Evolutionary conservation across 2,888 invertebrate genomes (phyloP).

Genomic region (Orthonychiurus folsomi): DNA sequence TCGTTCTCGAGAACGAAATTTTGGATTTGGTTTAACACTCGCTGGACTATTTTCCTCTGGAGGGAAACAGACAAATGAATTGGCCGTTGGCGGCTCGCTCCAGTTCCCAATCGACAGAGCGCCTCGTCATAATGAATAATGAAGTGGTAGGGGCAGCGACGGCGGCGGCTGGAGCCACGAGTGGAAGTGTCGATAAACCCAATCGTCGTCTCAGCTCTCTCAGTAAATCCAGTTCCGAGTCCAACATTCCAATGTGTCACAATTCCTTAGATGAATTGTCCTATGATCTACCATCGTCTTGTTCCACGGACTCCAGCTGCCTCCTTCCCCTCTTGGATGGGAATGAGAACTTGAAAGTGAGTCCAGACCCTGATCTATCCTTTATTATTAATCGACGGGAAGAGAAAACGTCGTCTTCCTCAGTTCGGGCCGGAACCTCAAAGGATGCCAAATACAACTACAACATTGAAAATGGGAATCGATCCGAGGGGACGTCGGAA

Average conservation of each 20-base stretch:
- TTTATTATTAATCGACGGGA: not conserved
- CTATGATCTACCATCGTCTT: slow-evolving; percentile 35
- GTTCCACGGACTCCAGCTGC: slow-evolving; percentile 37
- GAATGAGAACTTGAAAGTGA: not conserved
- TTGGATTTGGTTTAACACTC: not conserved
- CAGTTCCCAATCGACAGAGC: not conserved
- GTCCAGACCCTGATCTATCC: not conserved
- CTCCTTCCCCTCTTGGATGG: slow-evolving; percentile 24
- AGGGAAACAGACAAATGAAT: not conserved
- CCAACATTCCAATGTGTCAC: slow-evolving; percentile 40
- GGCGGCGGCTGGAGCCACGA: not conserved
- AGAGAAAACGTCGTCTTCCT: not conserved
- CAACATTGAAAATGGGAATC: not conserved
- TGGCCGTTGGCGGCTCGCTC: too few species aligned
- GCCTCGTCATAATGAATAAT: not conserved
- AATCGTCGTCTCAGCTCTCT: not conserved
- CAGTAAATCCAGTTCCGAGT: slow-evolving; percentile 39
- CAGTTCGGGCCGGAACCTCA: not conserved
- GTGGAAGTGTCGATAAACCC: not conserved
- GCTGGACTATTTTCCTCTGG: not conserved
- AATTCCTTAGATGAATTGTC: slow-evolving; percentile 38
- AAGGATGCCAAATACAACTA: not conserved
- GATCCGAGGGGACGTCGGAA: too few species aligned
- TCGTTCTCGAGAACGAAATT: not conserved
- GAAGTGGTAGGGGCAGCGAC: too few species aligned